These are phyloP conservation scores for Amblyjoppa proteus DNA, from an alignment of 2,888 invertebrate genomes.

Conservation along the genomic window DNA sequence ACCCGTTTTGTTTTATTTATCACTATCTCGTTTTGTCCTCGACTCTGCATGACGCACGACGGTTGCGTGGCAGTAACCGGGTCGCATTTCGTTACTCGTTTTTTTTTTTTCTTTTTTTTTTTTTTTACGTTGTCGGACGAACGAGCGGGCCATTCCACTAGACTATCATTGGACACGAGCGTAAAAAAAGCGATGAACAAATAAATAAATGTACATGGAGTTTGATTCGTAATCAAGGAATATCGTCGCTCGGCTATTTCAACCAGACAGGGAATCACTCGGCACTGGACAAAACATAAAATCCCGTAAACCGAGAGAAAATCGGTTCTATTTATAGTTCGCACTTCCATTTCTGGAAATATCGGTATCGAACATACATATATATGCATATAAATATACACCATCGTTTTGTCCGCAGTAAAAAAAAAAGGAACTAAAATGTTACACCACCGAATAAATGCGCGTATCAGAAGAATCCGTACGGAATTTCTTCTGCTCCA, in stretches of 20 bases:
- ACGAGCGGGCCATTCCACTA: constrained; percentile 25
- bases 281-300: constrained; percentile 48
- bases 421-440: constrained; percentile 36
- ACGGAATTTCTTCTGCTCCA: constrained; percentile 1
- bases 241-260: constrained; percentile 2
- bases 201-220: constrained; percentile 25
- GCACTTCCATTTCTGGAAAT: constrained; percentile 22
- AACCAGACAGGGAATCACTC: neutral
- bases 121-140: neutral
- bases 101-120: constrained; percentile 3
- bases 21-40: constrained; percentile 25
- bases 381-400: neutral
- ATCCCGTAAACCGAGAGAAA: constrained; percentile 56
- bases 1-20: constrained; percentile 6
- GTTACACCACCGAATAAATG: constrained; percentile 25
- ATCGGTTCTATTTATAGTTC: constrained; percentile 56
- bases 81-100: constrained; percentile 65
- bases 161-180: constrained; percentile 18
- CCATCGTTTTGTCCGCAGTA: neutral
- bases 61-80: constrained; percentile 61
- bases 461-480: constrained; percentile 30
- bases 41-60: constrained; percentile 61
- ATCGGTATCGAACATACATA: constrained; percentile 13
- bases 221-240: constrained; percentile 44
- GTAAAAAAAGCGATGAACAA: constrained; percentile 9